phyloP scores from a whole-genome alignment of 2,797 vertebrate species.

The Falco concolor region DNA sequence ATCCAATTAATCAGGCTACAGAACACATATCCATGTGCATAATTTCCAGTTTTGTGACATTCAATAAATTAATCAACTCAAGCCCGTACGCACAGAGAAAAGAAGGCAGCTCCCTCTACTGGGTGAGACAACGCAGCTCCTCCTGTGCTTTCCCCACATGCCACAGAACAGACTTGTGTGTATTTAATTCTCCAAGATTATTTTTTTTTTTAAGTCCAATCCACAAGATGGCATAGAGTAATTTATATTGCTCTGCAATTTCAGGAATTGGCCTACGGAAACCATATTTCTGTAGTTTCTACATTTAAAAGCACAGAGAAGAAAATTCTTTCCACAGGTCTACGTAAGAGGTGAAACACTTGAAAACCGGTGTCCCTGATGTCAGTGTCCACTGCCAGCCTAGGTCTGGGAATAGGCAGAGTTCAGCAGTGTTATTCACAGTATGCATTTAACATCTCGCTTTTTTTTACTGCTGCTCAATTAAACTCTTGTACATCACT shows the following conservation, averaged over 20 bases:
- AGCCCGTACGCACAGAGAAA: not conserved
- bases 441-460: not conserved
- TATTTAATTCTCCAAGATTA: not conserved
- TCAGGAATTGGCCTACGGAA: not conserved
- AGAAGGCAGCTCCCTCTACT: conserved; percentile 18
- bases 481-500: not conserved
- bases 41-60: not conserved
- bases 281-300: not conserved
- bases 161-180: not conserved
- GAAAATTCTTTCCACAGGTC: not conserved
- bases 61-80: not conserved
- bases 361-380: not conserved
- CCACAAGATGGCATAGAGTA: not conserved
- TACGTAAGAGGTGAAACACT: not conserved
- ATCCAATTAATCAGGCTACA: not conserved
- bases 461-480: not conserved
- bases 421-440: not conserved
- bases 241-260: not conserved
- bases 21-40: not conserved
- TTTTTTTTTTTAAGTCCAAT: not conserved
- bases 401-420: not conserved
- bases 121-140: not conserved
- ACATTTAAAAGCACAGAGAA: not conserved
- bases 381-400: not conserved
- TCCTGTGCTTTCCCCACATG: not conserved